Evolutionary conservation across 2,888 invertebrate species (phyloP).

Genomic region (Lingula anatina): DNA sequence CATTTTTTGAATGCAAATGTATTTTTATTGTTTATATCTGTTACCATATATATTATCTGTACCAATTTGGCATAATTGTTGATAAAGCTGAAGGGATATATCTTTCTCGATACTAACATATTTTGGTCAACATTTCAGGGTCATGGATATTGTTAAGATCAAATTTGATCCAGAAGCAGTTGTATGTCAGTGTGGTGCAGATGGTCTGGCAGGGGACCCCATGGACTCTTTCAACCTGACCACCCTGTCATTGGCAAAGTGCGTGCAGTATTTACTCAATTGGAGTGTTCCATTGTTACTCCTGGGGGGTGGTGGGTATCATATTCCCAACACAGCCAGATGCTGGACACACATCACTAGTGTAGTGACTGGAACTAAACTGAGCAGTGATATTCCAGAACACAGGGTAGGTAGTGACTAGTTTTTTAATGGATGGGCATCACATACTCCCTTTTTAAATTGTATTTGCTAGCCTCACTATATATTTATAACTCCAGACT

Average conservation of each 20-base stretch:
- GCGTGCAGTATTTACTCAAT: slow-evolving; percentile 59
- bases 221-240: slow-evolving; percentile 69
- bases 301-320: slow-evolving; percentile 79
- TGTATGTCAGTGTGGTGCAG: slow-evolving; percentile 79
- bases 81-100: too few species aligned
- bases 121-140: too few species aligned
- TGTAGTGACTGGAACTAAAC: slow-evolving; percentile 55
- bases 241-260: slow-evolving; percentile 58
- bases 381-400: slow-evolving; percentile 70
- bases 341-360: slow-evolving; percentile 73
- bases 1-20: too few species aligned
- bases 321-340: slow-evolving; percentile 68
- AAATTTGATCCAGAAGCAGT: slow-evolving; percentile 64
- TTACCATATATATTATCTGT: not conserved
- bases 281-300: slow-evolving; percentile 65
- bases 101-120: slow-evolving; percentile 3
- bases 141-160: slow-evolving; percentile 54
- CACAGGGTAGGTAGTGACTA: slow-evolving; percentile 56
- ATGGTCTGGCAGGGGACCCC: slow-evolving; percentile 69
- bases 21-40: too few species aligned
- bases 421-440: too few species aligned
- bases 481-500: too few species aligned
- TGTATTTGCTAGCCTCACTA: too few species aligned
- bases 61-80: too few species aligned
- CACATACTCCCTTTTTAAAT: too few species aligned